phyloP scores from a whole-genome alignment of 2,113 vertebrate species.

The Apaloderma vittatum region DNA sequence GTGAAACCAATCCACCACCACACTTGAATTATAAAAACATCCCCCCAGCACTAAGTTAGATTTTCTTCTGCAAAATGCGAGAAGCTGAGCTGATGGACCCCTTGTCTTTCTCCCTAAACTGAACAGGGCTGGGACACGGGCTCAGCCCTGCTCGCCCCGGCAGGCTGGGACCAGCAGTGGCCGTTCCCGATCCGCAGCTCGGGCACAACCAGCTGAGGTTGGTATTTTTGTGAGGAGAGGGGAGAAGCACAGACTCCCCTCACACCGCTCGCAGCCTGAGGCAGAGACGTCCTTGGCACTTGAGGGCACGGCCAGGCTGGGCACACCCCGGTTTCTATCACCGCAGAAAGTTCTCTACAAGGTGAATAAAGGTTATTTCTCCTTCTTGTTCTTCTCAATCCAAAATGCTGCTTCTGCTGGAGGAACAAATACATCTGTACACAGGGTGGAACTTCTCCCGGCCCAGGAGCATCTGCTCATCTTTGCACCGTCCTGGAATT shows the following conservation, averaged over 20 bases:
- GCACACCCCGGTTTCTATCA: no score
- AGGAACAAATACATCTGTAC: background rate
- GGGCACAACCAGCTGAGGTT: fast-evolving
- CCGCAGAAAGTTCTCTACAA: background rate
- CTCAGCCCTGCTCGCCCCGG: background rate
- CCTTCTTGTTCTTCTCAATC: background rate
- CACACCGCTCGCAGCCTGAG: fast-evolving
- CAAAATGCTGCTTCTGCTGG: background rate
- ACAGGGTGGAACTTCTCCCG: background rate
- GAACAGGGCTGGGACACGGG: background rate
- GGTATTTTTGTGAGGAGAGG: background rate
- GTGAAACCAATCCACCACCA: background rate
- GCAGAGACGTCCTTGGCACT: background rate
- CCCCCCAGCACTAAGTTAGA: fast-evolving
- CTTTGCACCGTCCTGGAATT: background rate
- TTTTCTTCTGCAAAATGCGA: background rate
- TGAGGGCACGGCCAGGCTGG: fast-evolving
- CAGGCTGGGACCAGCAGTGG: background rate
- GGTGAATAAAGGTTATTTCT: background rate
- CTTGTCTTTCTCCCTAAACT: background rate
- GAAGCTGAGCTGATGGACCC: background rate
- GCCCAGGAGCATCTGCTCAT: background rate
- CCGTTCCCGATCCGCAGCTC: fast-evolving
- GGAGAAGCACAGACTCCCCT: background rate
- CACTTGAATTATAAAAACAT: no score